phyloP scores from a whole-genome alignment of 2,888 invertebrate species.

The Andrena hattorfiana region DNA sequence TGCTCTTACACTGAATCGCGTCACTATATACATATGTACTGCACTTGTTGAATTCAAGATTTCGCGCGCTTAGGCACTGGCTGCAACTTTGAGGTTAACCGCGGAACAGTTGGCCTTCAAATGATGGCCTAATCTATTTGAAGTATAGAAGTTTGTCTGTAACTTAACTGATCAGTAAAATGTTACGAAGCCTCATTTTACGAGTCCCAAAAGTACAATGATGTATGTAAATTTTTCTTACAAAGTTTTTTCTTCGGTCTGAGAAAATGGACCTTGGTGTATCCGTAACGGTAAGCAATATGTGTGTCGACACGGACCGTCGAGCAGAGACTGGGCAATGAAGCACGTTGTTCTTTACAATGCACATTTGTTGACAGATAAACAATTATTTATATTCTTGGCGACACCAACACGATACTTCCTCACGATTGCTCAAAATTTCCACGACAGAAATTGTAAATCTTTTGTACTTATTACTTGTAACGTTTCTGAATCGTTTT shows the following conservation, averaged over 20 bases:
- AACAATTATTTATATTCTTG: constrained; percentile 34
- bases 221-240: constrained; percentile 16
- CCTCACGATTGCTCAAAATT: constrained; percentile 48
- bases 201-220: constrained; percentile 1
- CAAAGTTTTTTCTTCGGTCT: constrained; percentile 6
- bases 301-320: constrained; percentile 20
- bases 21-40: background rate
- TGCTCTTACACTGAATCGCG: background rate
- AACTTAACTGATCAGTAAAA: background rate
- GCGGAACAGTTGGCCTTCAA: background rate
- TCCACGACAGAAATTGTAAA: constrained; percentile 47
- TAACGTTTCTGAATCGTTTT: constrained; percentile 47
- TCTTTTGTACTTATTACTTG: constrained; percentile 66
- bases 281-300: constrained; percentile 49
- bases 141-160: background rate
- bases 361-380: constrained; percentile 37
- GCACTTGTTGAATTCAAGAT: background rate
- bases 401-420: constrained; percentile 29
- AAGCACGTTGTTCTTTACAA: constrained; percentile 53
- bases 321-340: constrained; percentile 46
- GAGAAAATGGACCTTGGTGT: background rate
- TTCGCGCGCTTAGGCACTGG: background rate
- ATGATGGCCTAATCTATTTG: background rate
- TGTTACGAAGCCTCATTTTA: background rate
- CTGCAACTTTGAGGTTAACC: background rate